phyloP scores from a whole-genome alignment of 1,140 invertebrate species.

The Plectrocnemia conspersa region DNA sequence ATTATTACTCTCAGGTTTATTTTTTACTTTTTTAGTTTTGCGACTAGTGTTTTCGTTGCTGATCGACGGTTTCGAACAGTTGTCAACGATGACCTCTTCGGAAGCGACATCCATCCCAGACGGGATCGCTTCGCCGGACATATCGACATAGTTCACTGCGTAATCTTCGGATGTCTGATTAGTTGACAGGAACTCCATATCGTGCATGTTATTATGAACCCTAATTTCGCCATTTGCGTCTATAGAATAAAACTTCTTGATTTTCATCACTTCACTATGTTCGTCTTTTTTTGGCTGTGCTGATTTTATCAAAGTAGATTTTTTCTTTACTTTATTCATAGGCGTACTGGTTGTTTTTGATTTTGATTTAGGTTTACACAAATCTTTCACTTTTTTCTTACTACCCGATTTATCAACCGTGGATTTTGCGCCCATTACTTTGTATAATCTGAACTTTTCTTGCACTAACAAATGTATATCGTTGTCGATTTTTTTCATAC shows the following conservation, averaged over 20 bases:
- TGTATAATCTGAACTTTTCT: conserved; percentile 50
- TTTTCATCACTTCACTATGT: not conserved
- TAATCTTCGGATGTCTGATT: no score
- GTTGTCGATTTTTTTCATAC: conserved; percentile 51
- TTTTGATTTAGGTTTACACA: not conserved
- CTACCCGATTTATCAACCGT: conserved; percentile 36
- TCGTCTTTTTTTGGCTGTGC: not conserved
- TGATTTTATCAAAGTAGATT: not conserved
- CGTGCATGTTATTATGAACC: no score
- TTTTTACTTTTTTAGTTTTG: not conserved
- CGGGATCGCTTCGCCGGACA: no score
- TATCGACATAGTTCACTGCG: no score
- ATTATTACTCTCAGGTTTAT: not conserved
- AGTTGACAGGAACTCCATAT: no score
- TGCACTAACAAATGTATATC: conserved; percentile 48
- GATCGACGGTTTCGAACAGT: not conserved
- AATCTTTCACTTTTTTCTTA: conserved; percentile 21
- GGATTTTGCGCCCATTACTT: conserved; percentile 42
- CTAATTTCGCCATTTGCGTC: no score
- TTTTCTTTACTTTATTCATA: not conserved
- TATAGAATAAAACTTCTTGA: no score
- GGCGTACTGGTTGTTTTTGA: not conserved
- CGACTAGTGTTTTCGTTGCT: not conserved
- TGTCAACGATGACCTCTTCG: not conserved
- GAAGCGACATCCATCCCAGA: no score